Evolutionary conservation across 1,140 invertebrate species (phyloP).

Genomic region (Pogonomyrmex californicus): DNA sequence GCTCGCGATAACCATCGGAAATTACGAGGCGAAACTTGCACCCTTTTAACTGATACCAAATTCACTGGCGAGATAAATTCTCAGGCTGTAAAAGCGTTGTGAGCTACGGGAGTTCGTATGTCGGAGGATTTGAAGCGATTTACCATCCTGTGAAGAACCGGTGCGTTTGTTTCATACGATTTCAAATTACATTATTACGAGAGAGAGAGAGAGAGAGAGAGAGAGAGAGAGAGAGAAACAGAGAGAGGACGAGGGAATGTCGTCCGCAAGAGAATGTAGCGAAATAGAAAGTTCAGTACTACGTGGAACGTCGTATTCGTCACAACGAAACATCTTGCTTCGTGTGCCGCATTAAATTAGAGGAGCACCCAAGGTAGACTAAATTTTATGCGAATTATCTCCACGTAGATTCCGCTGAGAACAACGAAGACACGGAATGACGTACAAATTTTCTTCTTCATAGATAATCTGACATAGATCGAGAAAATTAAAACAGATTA

Average conservation of each 20-base stretch:
- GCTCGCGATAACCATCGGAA: conserved; percentile 66
- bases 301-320: conserved; percentile 21
- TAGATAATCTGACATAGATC: neutral
- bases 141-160: conserved; percentile 32
- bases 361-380: conserved; percentile 3
- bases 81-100: conserved; percentile 53
- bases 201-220: neutral
- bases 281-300: conserved; percentile 48
- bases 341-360: conserved; percentile 9
- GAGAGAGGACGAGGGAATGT: neutral
- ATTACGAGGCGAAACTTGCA: conserved; percentile 66
- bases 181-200: conserved; percentile 59
- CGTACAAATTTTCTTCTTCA: neutral
- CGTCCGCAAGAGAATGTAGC: conserved; percentile 41
- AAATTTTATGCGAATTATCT: conserved; percentile 26
- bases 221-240: neutral
- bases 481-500: neutral
- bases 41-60: conserved; percentile 61
- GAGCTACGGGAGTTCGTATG: conserved; percentile 45
- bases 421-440: neutral
- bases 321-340: conserved; percentile 35
- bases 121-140: conserved; percentile 52
- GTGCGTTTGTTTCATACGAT: conserved; percentile 54
- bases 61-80: conserved; percentile 48
- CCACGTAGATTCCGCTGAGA: neutral